Percentiles rank a stretch among this genome's conserved stretches.
These are phyloP conservation scores for Tetragonula carbonaria DNA, from an alignment of 2,888 invertebrate genomes.

Conservation along the genomic window DNA sequence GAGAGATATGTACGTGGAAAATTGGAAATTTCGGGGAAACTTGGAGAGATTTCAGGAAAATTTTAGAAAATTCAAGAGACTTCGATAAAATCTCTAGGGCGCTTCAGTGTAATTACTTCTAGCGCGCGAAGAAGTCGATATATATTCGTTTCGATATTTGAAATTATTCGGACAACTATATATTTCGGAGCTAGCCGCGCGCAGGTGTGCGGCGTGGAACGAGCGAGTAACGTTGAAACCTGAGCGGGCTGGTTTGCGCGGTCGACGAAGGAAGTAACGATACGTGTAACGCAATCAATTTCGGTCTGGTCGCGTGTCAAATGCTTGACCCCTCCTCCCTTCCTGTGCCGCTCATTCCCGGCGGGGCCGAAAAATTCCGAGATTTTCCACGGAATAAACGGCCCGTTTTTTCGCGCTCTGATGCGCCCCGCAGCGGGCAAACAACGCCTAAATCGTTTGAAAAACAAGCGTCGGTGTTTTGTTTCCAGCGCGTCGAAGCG, in stretches of 20 bases:
- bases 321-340: not conserved
- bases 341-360: slow-evolving; percentile 16
- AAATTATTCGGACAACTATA: too few species aligned
- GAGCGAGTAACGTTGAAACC: not conserved
- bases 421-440: slow-evolving; percentile 28
- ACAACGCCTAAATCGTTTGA: slow-evolving; percentile 54
- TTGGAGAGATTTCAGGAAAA: too few species aligned
- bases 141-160: too few species aligned
- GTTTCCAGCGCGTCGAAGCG: slow-evolving; percentile 50
- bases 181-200: too few species aligned
- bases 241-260: not conserved
- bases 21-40: not conserved
- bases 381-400: slow-evolving; percentile 53
- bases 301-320: slow-evolving; percentile 22
- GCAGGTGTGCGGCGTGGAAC: not conserved
- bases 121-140: too few species aligned
- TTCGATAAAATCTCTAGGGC: too few species aligned
- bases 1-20: not conserved
- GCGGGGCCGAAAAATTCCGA: slow-evolving; percentile 41
- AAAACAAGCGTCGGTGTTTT: slow-evolving; percentile 51
- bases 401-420: slow-evolving; percentile 50
- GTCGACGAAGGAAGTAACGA: slow-evolving; percentile 33
- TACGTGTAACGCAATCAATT: slow-evolving; percentile 48
- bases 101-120: too few species aligned
- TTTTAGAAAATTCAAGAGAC: too few species aligned